A percentile compares a stretch with the other conserved stretches of the same genome.
Conservation (phyloP, 2,113 vertebrate genomes). For the Trematocara stigmaticum region DNA sequence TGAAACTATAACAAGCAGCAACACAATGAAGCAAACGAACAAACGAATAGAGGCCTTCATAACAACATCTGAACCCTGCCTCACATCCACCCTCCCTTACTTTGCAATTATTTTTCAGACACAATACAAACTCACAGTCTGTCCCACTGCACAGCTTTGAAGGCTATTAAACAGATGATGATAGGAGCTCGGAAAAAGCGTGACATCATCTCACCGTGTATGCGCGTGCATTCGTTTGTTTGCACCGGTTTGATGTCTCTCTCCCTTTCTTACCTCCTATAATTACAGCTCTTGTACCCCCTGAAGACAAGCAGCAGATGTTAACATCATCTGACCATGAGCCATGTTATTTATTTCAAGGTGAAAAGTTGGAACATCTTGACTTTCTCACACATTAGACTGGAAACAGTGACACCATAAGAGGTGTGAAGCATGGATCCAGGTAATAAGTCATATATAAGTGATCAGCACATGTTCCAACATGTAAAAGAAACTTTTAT, state of each 20-base stretch:
- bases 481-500: background rate
- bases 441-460: background rate
- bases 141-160: background rate
- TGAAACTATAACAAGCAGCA: background rate
- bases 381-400: background rate
- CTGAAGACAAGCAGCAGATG: conserved; percentile 8
- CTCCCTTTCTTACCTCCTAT: background rate
- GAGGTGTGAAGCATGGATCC: background rate
- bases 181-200: background rate
- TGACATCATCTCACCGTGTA: conserved; percentile 1
- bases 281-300: conserved; percentile 19
- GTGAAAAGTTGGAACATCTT: background rate
- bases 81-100: background rate
- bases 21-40: background rate
- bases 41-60: background rate
- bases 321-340: background rate
- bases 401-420: conserved; percentile 1
- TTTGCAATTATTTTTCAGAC: background rate
- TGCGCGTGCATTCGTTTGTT: background rate
- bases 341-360: background rate
- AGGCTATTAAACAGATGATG: background rate
- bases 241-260: background rate
- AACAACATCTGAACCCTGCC: background rate
- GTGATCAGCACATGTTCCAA: background rate
- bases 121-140: background rate